Evolutionary conservation across 1,140 invertebrate genomes (phyloP), one percentile per base, ranked within the genome.

Genomic region (Leptinotarsa texana): DNA sequence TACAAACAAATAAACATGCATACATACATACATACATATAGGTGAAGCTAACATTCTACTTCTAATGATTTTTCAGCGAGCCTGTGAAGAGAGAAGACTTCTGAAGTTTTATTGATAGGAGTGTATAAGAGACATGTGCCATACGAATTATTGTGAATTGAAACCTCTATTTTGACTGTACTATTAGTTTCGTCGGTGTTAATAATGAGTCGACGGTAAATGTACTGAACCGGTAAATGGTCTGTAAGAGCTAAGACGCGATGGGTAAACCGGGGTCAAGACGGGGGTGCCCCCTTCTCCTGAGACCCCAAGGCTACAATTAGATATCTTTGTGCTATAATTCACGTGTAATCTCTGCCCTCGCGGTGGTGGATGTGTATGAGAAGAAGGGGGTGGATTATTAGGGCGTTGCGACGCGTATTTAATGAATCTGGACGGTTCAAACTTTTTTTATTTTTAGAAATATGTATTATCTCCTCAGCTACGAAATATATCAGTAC

Each of bases 281-380:
- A 81, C 21, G 13, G 63, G 63, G 63, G 63, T 22, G 63, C 21
- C 80, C 82, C 51, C 51, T 5, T 81, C 78, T 70, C 63, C 74
- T 70, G 65, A 73, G 75, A 77, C 83, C 83, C 79, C 74, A 63
- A 79, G 33, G 83, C 83, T 81, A 84, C 83, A 84, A 84, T 84
- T 84, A 84, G 83, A 84, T 84, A 84, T 84, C 83, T 84, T 84
- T 83, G 83, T 84, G 81, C 83, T 79, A 84, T 84, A 84, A 84
- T 84, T 84, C 83, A 84, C 81, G 81, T 82, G 83, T 84, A 84
- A 84, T 84, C 83, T 84, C 83, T 84, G 80, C 82, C 78, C 77
- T 76, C 76, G 33, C 18, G 33, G 22, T 57, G 5, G 21, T 24
- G 69, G 13, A 71, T 57, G 63, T 33, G 69, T 65, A 65, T 65